Conservation (phyloP, 1,140 invertebrate genomes). For the Rhagoletis pomonella region DNA sequence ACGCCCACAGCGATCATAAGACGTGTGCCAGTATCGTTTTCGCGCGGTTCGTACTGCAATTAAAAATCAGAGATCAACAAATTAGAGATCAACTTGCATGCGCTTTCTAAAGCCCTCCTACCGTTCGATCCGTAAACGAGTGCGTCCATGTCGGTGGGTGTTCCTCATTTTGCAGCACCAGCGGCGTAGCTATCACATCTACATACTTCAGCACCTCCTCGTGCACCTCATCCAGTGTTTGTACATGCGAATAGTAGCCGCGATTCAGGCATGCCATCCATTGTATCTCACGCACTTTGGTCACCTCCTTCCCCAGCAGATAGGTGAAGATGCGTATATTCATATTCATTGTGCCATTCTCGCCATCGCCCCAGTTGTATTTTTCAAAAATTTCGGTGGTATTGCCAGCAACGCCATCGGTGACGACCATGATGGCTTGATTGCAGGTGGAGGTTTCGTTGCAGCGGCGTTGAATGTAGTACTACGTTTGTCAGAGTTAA, state of each 20-base stretch:
- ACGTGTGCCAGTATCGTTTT: conserved; percentile 75
- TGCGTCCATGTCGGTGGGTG: conserved; percentile 93
- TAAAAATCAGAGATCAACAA: neutral
- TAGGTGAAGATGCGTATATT: conserved; percentile 97
- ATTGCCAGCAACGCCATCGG: conserved; percentile 95
- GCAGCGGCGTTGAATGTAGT: conserved; percentile 78
- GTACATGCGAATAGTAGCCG: conserved; percentile 95
- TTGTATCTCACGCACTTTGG: conserved; percentile 91
- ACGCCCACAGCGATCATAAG: conserved; percentile 90
- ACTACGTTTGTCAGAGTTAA: conserved; percentile 65
- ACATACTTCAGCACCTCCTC: conserved; percentile 96
- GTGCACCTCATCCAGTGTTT: conserved; percentile 93
- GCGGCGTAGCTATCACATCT: conserved; percentile 89
- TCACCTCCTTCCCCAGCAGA: conserved; percentile 95
- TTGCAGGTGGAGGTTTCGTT: conserved; percentile 84
- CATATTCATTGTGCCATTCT: conserved; percentile 76
- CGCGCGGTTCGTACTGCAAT: conserved; percentile 74
- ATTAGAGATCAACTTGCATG: neutral
- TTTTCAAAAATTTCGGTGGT: conserved; percentile 90
- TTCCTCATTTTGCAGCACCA: conserved; percentile 84
- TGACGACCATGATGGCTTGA: conserved; percentile 99
- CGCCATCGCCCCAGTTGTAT: conserved; percentile 86
- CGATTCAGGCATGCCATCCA: conserved; percentile 98
- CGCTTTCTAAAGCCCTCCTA: conserved; percentile 69
- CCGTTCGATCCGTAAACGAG: conserved; percentile 88